Evolutionary conservation across 2,797 vertebrate species (phyloP), one percentile per base, ranked within the genome.

Genomic region (Halcyon badia): DNA sequence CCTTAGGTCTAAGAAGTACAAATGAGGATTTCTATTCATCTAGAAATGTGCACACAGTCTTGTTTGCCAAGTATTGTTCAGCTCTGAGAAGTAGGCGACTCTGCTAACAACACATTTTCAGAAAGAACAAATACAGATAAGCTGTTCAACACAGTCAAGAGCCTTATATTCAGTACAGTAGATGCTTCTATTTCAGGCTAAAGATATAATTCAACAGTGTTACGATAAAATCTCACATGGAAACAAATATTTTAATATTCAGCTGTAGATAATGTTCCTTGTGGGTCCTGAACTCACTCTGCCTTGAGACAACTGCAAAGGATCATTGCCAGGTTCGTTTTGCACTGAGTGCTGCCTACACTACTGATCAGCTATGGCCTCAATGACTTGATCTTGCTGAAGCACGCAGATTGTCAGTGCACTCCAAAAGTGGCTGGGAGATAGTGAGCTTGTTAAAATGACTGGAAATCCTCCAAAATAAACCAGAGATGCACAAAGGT

Each of bases 381-480:
- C 79, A 62, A 20, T 16, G 57, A 51, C 48, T 65, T 64, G 18
- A 76, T 90, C 60, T 49, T 76, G 20, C 28, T 64, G 44, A 83
- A 82, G 41, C 77, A 94, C 7, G 3, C 77, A 52, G 21, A 35
- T 62, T 73, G 44, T 71, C 57, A 57, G 21, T 5, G 12, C 24
- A 37, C 61, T 83, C 69, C 2, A 0, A 77, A 24, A 96, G n/a
- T 31, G 33, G 37, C 73, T 42, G 62, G 91, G 71, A 87, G 60
- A 46, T 5, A 12, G 25, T 35, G 14, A 94, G 42, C 79, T 68
- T 75, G 44, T 61, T 39, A 46, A 60, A 85, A 86, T 28, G n/a
- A 81, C 49, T 52, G 81, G 61, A 96, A 90, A 87, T 84, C 66
- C 76, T 89, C 48, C 26, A 65, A 82, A 97, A 90, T n/a, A 94